These are phyloP conservation scores for Etheostoma perlongum DNA, from an alignment of 2,797 vertebrate genomes.

Conservation along the genomic window DNA sequence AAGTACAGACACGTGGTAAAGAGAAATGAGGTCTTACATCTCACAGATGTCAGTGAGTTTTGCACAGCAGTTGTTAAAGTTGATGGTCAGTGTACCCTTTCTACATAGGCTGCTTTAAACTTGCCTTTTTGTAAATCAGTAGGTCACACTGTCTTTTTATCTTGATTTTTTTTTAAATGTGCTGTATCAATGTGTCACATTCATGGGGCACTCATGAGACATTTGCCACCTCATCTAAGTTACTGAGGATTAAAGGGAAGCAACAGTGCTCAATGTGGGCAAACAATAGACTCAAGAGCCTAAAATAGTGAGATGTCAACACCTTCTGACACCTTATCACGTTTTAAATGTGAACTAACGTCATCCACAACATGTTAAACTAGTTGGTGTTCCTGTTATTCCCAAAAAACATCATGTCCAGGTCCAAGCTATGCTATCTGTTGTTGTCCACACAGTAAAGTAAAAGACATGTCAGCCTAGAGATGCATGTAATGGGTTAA, in stretches of 20 bases:
- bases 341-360: background rate
- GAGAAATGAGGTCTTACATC: background rate
- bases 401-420: fast-evolving
- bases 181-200: background rate
- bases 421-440: no score
- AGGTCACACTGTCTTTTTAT: background rate
- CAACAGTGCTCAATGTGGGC: background rate
- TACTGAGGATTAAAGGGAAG: background rate
- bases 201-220: slow-evolving; percentile 6
- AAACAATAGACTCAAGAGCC: background rate
- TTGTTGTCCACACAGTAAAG: background rate
- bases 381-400: background rate
- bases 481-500: background rate
- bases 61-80: background rate
- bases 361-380: background rate
- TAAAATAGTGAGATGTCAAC: background rate
- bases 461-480: background rate
- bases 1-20: background rate
- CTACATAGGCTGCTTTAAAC: background rate
- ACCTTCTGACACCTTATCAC: background rate
- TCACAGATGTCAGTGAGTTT: background rate
- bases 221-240: background rate
- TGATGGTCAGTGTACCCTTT: background rate
- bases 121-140: background rate
- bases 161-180: no score